Percentiles rank a stretch among this genome's conserved stretches.
These are phyloP conservation scores for Deilephila porcellus DNA, from an alignment of 2,888 invertebrate genomes.

Conservation along the genomic window DNA sequence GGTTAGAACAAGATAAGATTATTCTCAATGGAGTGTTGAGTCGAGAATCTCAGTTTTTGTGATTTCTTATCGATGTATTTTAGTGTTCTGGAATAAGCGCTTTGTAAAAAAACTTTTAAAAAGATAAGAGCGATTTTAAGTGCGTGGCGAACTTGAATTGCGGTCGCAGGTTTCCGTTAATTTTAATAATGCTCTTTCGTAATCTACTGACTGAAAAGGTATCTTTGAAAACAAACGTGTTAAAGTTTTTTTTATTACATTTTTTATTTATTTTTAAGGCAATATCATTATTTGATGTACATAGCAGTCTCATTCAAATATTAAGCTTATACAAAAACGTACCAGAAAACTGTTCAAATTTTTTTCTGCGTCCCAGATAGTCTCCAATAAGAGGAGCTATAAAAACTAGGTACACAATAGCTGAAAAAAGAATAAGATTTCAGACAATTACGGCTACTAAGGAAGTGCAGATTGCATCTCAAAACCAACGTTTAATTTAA, in stretches of 20 bases:
- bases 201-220: too few relatives aligned
- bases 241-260: too few relatives aligned
- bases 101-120: background rate
- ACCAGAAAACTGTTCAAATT: too few relatives aligned
- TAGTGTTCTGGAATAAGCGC: constrained; percentile 4
- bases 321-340: too few relatives aligned
- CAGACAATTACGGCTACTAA: background rate
- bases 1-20: background rate
- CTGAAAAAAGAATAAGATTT: background rate
- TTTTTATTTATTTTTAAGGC: too few relatives aligned
- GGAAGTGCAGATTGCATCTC: background rate
- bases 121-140: too few relatives aligned
- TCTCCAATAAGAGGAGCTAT: background rate
- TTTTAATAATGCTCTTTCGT: too few relatives aligned
- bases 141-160: too few relatives aligned
- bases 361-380: background rate
- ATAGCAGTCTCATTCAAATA: too few relatives aligned
- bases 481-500: background rate
- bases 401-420: constrained; percentile 1
- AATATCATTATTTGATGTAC: too few relatives aligned
- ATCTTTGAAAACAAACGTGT: too few relatives aligned
- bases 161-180: too few relatives aligned
- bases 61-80: background rate
- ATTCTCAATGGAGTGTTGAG: background rate
- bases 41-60: constrained; percentile 7